Evolutionary conservation across 2,888 invertebrate genomes (phyloP).

Genomic region (Ctena decussata): DNA sequence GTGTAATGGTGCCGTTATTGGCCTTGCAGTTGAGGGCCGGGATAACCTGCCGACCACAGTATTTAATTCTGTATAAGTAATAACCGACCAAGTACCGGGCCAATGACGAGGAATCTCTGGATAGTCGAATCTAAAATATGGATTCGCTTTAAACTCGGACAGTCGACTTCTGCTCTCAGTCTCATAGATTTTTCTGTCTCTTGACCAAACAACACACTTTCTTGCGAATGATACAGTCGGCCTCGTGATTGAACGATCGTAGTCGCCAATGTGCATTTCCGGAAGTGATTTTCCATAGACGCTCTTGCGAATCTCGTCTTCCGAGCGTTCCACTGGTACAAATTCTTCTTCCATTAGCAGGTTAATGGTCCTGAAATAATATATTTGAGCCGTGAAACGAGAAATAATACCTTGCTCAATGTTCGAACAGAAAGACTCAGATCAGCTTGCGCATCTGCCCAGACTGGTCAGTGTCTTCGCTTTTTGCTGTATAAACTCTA

Average conservation of each 20-base stretch:
- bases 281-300: slow-evolving; percentile 60
- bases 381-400: too few species aligned
- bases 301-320: slow-evolving; percentile 64
- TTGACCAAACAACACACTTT: slow-evolving; percentile 77
- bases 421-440: too few species aligned
- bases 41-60: slow-evolving; percentile 71
- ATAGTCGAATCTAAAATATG: slow-evolving; percentile 73
- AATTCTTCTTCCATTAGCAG: background rate
- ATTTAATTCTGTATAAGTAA: slow-evolving; percentile 56
- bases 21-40: slow-evolving; percentile 58
- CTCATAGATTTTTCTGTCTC: slow-evolving; percentile 74
- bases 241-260: slow-evolving; percentile 69
- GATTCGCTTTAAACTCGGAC: slow-evolving; percentile 66
- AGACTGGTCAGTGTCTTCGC: too few species aligned
- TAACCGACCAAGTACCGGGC: slow-evolving; percentile 78
- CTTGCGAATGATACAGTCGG: slow-evolving; percentile 76
- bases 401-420: too few species aligned
- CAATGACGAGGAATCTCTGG: slow-evolving; percentile 76
- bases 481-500: too few species aligned
- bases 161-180: slow-evolving; percentile 63
- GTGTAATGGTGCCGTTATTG: slow-evolving; percentile 4
- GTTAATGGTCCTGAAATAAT: background rate
- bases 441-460: too few species aligned
- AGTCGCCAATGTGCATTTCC: slow-evolving; percentile 57
- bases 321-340: slow-evolving; percentile 24